Conservation (phyloP, 2,113 vertebrate species). For the Tragelaphus scriptus region DNA sequence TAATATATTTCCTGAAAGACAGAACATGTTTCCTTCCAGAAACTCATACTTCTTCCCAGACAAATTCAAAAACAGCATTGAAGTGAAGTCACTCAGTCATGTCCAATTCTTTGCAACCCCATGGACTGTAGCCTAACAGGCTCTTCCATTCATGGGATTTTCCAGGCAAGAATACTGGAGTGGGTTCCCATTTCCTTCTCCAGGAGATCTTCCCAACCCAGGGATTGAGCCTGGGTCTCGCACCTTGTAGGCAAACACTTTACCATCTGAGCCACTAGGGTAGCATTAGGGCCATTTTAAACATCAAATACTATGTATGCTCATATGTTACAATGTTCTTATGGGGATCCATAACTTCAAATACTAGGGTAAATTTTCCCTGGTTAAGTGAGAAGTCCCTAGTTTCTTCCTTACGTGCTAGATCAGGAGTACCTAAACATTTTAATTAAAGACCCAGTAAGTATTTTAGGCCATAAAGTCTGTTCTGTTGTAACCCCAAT, state of each 20-base stretch:
- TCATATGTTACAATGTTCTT: not conserved
- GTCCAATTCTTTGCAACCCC: too few relatives aligned
- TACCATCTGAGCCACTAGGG: too few relatives aligned
- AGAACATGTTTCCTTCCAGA: not conserved
- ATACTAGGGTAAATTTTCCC: not conserved
- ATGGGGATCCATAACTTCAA: not conserved
- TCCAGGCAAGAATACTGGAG: too few relatives aligned
- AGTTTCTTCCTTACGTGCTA: constrained; percentile 2
- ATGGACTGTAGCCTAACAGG: too few relatives aligned
- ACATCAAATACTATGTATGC: not conserved
- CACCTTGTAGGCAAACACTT: too few relatives aligned
- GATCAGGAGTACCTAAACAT: not conserved
- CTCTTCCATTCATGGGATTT: too few relatives aligned
- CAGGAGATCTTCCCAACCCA: too few relatives aligned
- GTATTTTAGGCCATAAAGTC: not conserved
- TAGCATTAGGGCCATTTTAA: not conserved
- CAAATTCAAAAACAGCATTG: not conserved
- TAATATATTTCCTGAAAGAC: not conserved
- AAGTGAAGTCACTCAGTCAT: too few relatives aligned
- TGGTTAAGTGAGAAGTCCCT: not conserved
- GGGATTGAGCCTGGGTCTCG: too few relatives aligned
- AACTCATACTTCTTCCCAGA: not conserved
- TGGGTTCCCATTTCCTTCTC: too few relatives aligned
- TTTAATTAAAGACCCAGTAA: not conserved
- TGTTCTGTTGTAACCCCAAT: not conserved